Conservation (phyloP, 1,140 invertebrate species). For the Mya arenaria region DNA sequence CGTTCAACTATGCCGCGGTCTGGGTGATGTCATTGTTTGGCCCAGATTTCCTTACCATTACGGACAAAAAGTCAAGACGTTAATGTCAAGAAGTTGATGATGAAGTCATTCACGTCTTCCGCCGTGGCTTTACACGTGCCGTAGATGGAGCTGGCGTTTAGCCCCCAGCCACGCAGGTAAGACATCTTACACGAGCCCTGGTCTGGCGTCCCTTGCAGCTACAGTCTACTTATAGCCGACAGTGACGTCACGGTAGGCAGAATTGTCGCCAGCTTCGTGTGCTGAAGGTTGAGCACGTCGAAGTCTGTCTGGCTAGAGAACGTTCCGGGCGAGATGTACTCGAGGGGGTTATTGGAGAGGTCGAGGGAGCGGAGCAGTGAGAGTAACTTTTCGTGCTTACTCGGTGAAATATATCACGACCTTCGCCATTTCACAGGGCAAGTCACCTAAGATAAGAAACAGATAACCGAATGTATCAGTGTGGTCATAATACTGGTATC, state of each 20-base stretch:
- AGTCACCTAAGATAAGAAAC: too few species aligned
- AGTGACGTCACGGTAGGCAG: constrained; percentile 4
- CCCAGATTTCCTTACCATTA: too few species aligned
- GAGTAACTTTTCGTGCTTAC: too few species aligned
- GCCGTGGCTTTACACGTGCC: constrained; percentile 36
- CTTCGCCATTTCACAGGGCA: too few species aligned
- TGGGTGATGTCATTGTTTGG: too few species aligned
- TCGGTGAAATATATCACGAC: too few species aligned
- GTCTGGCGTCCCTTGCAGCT: not conserved
- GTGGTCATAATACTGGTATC: too few species aligned
- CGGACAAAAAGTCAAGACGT: too few species aligned
- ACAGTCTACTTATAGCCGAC: not conserved
- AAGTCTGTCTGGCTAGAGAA: not conserved
- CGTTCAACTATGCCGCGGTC: too few species aligned
- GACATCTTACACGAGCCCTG: constrained; percentile 30
- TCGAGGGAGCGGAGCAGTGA: constrained; percentile 4
- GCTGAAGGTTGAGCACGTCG: not conserved
- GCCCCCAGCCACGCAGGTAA: constrained; percentile 3
- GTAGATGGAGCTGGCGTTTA: not conserved
- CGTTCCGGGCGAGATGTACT: constrained; percentile 16
- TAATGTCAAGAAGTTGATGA: constrained; percentile 11
- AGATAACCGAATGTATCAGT: too few species aligned
- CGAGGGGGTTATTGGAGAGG: constrained; percentile 13
- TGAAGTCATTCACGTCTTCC: constrained; percentile 2
- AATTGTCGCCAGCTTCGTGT: constrained; percentile 1